Conservation (phyloP, 92 coral and sea anemone genomes). For the Porites cylindrica region DNA sequence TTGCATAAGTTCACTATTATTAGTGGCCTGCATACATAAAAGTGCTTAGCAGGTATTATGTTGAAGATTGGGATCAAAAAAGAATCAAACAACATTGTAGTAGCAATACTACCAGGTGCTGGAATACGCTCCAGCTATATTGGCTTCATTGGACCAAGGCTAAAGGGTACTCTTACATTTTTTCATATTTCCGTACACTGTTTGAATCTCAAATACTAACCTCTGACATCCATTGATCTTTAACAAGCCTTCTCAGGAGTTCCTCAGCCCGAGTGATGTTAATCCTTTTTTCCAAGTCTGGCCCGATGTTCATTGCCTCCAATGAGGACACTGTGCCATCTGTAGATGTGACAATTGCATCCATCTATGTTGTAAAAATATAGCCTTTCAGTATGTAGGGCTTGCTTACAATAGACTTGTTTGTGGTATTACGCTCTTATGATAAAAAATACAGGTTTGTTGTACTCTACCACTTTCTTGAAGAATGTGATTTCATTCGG, state of each 20-base stretch:
- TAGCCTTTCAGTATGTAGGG: background rate
- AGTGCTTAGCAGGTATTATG: too few relatives aligned
- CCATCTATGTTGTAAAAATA: constrained; percentile 66
- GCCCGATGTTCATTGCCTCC: constrained; percentile 72
- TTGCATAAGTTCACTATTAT: too few relatives aligned
- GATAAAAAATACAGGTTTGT: background rate
- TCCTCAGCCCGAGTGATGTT: constrained; percentile 79
- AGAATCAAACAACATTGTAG: too few relatives aligned
- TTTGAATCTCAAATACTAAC: constrained; percentile 23
- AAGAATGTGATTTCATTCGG: constrained; percentile 92
- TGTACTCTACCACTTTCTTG: constrained; percentile 87
- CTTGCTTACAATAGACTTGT: background rate
- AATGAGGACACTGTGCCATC: constrained; percentile 89
- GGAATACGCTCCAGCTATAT: too few relatives aligned
- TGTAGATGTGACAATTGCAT: constrained; percentile 79
- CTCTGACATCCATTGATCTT: constrained; percentile 85
- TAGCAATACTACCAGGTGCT: too few relatives aligned
- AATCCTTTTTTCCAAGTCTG: constrained; percentile 90
- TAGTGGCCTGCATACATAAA: too few relatives aligned
- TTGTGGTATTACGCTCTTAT: background rate
- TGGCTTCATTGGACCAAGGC: too few relatives aligned
- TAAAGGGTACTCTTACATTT: background rate
- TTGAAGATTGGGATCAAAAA: too few relatives aligned
- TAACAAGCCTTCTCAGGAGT: constrained; percentile 67
- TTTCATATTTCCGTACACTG: background rate